phyloP scores from a whole-genome alignment of 2,113 vertebrate species.

The Dicrurus megarhynchus region DNA sequence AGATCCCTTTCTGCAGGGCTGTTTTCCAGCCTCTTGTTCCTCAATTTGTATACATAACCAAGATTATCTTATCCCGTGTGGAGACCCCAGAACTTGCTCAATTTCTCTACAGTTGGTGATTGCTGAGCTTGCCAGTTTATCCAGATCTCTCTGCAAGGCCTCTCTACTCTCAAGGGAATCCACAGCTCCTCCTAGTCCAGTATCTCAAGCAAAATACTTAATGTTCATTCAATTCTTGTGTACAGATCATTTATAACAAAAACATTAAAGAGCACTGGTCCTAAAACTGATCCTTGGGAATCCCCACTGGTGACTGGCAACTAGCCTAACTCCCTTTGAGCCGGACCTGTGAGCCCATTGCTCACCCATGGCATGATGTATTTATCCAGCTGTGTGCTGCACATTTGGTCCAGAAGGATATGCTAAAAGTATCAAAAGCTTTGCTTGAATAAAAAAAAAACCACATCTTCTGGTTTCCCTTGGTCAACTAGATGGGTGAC shows the following conservation, averaged over 20 bases:
- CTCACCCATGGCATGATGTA: background rate
- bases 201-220: background rate
- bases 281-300: background rate
- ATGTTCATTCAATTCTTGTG: background rate
- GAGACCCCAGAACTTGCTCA: background rate
- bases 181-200: background rate
- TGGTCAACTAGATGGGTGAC: background rate
- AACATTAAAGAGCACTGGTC: background rate
- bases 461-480: background rate
- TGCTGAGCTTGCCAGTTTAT: background rate
- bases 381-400: background rate
- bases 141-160: background rate
- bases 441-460: background rate
- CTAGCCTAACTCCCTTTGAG: background rate
- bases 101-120: background rate
- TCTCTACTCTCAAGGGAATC: background rate
- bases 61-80: background rate
- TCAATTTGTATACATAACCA: rapidly evolving
- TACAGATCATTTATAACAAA: background rate
- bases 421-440: background rate
- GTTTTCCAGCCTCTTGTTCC: background rate
- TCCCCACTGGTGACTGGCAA: background rate
- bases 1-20: background rate
- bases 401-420: background rate
- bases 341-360: rapidly evolving